Conservation (phyloP, 1,140 invertebrate species). For the Pinna nobilis region DNA sequence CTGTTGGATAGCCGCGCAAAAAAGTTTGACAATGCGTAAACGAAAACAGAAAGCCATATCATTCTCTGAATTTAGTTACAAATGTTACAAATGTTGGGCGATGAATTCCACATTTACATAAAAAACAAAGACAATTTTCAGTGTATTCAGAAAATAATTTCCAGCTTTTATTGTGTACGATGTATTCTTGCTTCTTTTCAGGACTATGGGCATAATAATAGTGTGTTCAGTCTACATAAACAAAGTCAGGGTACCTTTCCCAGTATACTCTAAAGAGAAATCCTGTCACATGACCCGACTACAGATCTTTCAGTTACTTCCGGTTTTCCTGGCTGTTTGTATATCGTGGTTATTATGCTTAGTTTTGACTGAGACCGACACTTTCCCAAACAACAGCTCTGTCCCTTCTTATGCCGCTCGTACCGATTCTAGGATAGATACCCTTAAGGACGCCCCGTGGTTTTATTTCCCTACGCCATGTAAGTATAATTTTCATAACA, state of each 20-base stretch:
- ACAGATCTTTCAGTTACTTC: slow-evolving; percentile 46
- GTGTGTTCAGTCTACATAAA: slow-evolving; percentile 43
- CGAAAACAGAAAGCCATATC: no score
- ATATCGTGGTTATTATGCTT: slow-evolving; percentile 87
- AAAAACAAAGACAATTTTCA: no score
- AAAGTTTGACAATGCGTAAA: no score
- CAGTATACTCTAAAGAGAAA: slow-evolving; percentile 14
- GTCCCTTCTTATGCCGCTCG: slow-evolving; percentile 81
- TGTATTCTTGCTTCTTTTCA: no score
- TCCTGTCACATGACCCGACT: slow-evolving; percentile 35
- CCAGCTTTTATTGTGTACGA: no score
- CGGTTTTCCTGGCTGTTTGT: slow-evolving; percentile 79
- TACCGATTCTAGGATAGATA: slow-evolving; percentile 85
- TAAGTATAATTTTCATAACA: slow-evolving; percentile 62
- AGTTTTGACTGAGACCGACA: slow-evolving; percentile 82
- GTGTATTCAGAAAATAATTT: no score
- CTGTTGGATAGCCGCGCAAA: no score
- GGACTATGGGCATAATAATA: slow-evolving; percentile 38
- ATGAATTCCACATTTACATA: no score
- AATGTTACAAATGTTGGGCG: no score
- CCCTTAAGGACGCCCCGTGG: slow-evolving; percentile 85
- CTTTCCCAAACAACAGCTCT: slow-evolving; percentile 76
- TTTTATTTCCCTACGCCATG: slow-evolving; percentile 89
- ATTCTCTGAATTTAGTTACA: no score
- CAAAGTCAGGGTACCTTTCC: slow-evolving; percentile 39